Evolutionary conservation across 30 jellyfish, hydroid and myxozoan genomes (phyloP), one percentile per base, ranked within the genome.

Genomic region (Pelagia noctiluca): DNA sequence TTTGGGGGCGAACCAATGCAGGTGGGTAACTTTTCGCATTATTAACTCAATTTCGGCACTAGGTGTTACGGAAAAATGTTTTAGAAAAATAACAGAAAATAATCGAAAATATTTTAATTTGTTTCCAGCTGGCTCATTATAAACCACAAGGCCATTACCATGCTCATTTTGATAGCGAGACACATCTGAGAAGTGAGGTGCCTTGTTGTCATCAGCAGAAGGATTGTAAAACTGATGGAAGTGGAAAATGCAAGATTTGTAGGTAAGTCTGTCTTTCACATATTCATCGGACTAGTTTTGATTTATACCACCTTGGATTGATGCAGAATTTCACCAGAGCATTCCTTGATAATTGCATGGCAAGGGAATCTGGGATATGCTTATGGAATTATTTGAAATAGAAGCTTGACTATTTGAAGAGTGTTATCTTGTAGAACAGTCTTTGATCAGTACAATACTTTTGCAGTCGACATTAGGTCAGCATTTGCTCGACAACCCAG

Each of bases 141-240:
- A 68, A 38, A 5, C 95, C 96, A 29, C 22, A 53, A 21, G 98
- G 99, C 35, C 99, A 90, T 69, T 90, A 95, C 80, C 98, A 89
- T 71, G 99, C 98, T 2, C 99, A 95, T 79, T 89, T 78, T 64
- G 99, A 95, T 75, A 83, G 98, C 52, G 97, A 95, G 75, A 85
- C 96, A 16, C 96, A 92, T 64, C 29, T 37, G 36, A 75, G 97
- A 48, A 34, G 50, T 1, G 93, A 90, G 3, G 48, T 81, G 13
- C 97, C 98, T 1, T 95, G 99, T 80, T 95, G 99, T 48, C 99
- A 95, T 68, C 96, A 82, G 65, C 80, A 62, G 21, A 79, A 57
- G 16, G 97, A 79, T 42, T 90, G 85, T 26, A 24, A 48, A 1
- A n/a, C 66, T 26, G 94, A 72, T 50, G 89, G 96, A 31, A 65